These are phyloP conservation scores for Glaucopsyche alexis DNA, from an alignment of 2,888 invertebrate genomes.

Conservation along the genomic window DNA sequence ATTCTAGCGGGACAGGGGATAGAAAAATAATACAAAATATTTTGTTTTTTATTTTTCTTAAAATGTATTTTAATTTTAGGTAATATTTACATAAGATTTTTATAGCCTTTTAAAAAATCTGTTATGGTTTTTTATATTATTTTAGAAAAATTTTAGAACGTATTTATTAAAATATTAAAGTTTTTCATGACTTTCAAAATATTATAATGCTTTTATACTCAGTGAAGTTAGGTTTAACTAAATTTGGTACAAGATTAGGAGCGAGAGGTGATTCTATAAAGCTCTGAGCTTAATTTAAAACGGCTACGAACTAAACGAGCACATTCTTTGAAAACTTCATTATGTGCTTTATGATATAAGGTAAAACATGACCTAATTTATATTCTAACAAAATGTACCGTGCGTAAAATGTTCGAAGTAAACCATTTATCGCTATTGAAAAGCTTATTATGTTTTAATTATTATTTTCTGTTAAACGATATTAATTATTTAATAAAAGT, in stretches of 20 bases:
- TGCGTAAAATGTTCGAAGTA: background rate
- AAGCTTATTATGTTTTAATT: background rate
- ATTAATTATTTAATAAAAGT: background rate
- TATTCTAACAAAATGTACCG: background rate
- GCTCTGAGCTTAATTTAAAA: conserved; percentile 25
- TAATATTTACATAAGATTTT: too few relatives aligned
- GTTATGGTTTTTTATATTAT: background rate
- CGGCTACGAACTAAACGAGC: conserved; percentile 22
- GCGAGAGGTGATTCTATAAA: conserved; percentile 21
- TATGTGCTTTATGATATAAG: conserved; percentile 5
- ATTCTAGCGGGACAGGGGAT: conserved; percentile 5
- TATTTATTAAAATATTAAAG: background rate
- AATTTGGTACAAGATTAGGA: conserved; percentile 10
- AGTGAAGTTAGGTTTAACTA: conserved; percentile 7
- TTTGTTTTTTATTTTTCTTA: background rate
- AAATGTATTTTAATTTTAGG: background rate
- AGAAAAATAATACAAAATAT: background rate
- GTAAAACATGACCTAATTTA: conserved; percentile 13
- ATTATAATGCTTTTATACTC: conserved; percentile 2
- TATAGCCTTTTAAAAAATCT: background rate
- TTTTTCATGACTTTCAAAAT: background rate
- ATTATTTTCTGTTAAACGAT: background rate
- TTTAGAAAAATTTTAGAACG: background rate
- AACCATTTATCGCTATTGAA: background rate
- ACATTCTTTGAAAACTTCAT: conserved; percentile 18